Base-by-base conservation (phyloP, 92 coral and sea anemone species). In the Epizoanthus stellaris region DNA sequence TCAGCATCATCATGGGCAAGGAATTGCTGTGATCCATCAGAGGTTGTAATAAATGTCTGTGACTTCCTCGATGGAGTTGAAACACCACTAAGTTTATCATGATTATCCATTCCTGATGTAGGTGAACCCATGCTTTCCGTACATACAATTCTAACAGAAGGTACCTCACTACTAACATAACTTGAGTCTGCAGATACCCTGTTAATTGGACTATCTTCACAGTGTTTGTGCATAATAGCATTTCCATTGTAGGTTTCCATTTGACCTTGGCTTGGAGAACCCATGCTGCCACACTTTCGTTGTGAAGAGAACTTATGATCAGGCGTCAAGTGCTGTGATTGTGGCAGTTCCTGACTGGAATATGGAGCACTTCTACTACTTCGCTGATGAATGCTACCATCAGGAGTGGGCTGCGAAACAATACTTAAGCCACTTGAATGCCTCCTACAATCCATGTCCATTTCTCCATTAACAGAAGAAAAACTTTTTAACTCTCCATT, bases 11-110 rank as follows among this genome's bases (percentile, higher is more conserved):
- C 70, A 6, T 54, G 43, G 53, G 64, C 70, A 45, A 79, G 60
- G 25, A 62, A 79, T 20, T 63, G 83, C 61, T 79, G 72, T 3
- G 83, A 79, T 3, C 83, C 83, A 45, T 61, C 83, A 12, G 77
- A 72, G 4, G 77, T 72, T 47, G 83, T 79, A 58, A 79, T 79
- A 79, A 79, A 79, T 7, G 88, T 72, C 53, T 70, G 86, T 13
- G 91, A 93, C n/a, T 61, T 67, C 59, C 56, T 77, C 0, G 95
- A 90, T 17, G 82, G 52, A 3, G 68, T 67, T 16, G 96, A 90
- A 65, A 71, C 69, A 63, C 89, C 82, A 43, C 89, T 85, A 16
- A 23, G 76, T 42, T 52, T 88, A 45, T 77, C 81, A 62, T 36
- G 85, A 52, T 81, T 67, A 40, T 68, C 85, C 74, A 75, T 86